Conservation (phyloP, 2,888 invertebrate species). For the Aporophyla nigra region DNA sequence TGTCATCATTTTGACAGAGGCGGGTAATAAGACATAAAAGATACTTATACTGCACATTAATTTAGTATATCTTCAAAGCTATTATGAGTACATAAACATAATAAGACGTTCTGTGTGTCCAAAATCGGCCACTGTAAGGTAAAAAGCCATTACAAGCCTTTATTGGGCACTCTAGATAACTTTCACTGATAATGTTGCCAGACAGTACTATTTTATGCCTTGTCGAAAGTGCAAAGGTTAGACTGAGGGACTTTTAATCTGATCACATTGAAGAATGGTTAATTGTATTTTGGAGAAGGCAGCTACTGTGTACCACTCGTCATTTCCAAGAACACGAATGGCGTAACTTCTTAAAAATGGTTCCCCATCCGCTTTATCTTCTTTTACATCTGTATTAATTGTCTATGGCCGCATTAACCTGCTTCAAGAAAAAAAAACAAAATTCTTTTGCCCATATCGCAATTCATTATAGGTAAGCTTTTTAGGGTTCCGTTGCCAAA, state of each 20-base stretch:
- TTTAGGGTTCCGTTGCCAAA: no score
- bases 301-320: neutral
- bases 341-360: neutral
- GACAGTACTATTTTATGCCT: neutral
- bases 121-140: neutral
- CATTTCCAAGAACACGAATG: neutral
- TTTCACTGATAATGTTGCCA: constrained; percentile 34
- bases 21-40: neutral
- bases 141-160: neutral
- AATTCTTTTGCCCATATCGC: no score
- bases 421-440: neutral
- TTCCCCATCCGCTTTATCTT: neutral
- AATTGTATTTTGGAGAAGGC: neutral
- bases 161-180: constrained; percentile 26
- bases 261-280: neutral
- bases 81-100: neutral
- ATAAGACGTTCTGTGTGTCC: neutral
- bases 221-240: constrained; percentile 13
- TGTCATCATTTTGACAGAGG: neutral
- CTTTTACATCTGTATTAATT: neutral
- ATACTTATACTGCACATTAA: neutral
- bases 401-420: neutral
- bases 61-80: neutral
- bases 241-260: neutral
- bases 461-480: no score